phyloP scores from a whole-genome alignment of 2,797 vertebrate species.

The Odontamblyopus rebecca region DNA sequence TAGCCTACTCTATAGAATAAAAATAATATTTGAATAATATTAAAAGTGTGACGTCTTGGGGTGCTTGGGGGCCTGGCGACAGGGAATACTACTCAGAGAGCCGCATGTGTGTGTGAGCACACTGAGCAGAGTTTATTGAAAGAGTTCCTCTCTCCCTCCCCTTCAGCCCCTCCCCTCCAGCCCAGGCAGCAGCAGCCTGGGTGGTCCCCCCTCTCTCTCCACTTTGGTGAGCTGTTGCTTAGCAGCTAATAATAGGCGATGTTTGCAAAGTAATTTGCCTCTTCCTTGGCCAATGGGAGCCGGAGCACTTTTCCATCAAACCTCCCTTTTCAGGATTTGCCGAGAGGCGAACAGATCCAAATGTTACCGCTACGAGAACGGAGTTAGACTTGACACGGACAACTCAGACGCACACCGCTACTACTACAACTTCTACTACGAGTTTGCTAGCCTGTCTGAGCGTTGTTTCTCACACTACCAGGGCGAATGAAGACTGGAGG shows the following conservation, averaged over 20 bases:
- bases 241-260: conserved; percentile 94
- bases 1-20: not conserved
- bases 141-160: conserved; percentile 68
- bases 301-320: conserved; percentile 86
- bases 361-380: conserved; percentile 81
- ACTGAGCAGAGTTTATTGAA: conserved; percentile 76
- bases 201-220: conserved; percentile 86
- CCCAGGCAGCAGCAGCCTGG: conserved; percentile 81
- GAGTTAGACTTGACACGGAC: conserved; percentile 76
- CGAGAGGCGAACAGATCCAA: conserved; percentile 82
- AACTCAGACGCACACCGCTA: conserved; percentile 60
- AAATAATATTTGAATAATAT: not conserved
- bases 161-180: conserved; percentile 39
- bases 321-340: conserved; percentile 85
- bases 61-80: conserved; percentile 56
- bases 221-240: conserved; percentile 93
- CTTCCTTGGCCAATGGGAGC: conserved; percentile 90
- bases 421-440: conserved; percentile 54
- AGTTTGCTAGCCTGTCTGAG: conserved; percentile 57
- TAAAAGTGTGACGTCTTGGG: conserved; percentile 59
- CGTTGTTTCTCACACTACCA: conserved; percentile 66
- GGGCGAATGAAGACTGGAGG: conserved; percentile 85
- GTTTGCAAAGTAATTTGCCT: conserved; percentile 94
- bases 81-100: conserved; percentile 57
- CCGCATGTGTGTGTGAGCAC: conserved; percentile 19